Percentiles rank a stretch among this genome's conserved stretches.
These are phyloP conservation scores for Dryomyza anilis DNA, from an alignment of 2,888 invertebrate genomes.

Conservation along the genomic window DNA sequence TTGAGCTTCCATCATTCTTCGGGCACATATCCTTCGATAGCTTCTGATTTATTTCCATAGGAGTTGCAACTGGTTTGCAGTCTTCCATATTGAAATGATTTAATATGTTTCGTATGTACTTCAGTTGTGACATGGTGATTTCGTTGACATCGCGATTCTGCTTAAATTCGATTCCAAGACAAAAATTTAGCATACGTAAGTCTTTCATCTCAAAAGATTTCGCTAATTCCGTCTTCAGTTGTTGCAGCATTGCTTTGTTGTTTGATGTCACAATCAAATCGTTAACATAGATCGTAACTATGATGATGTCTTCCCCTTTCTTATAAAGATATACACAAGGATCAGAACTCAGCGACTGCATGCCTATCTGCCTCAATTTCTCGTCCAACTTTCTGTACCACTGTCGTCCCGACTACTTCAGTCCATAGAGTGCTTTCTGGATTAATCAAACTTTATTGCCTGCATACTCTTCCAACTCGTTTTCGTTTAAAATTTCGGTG, in stretches of 20 bases:
- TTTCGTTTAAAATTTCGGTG: slow-evolving; percentile 17
- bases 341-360: slow-evolving; percentile 32
- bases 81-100: slow-evolving; percentile 24
- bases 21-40: slow-evolving; percentile 28
- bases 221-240: slow-evolving; percentile 19
- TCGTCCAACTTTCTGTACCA: slow-evolving; percentile 37
- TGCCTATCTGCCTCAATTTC: slow-evolving; percentile 32
- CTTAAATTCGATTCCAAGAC: slow-evolving; percentile 29
- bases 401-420: slow-evolving; percentile 36
- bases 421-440: slow-evolving; percentile 36
- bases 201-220: slow-evolving; percentile 30
- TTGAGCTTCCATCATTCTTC: slow-evolving; percentile 12
- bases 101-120: slow-evolving; percentile 22
- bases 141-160: slow-evolving; percentile 10
- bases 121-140: slow-evolving; percentile 24
- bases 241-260: slow-evolving; percentile 4
- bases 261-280: slow-evolving; percentile 24
- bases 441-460: slow-evolving; percentile 33
- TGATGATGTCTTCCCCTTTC: background rate
- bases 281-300: slow-evolving; percentile 29
- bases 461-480: slow-evolving; percentile 6
- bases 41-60: slow-evolving; percentile 26
- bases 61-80: slow-evolving; percentile 29
- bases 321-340: slow-evolving; percentile 32
- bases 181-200: too few relatives aligned